phyloP scores from a whole-genome alignment of 2,888 invertebrate species.

The Trissonchulus sp. region DNA sequence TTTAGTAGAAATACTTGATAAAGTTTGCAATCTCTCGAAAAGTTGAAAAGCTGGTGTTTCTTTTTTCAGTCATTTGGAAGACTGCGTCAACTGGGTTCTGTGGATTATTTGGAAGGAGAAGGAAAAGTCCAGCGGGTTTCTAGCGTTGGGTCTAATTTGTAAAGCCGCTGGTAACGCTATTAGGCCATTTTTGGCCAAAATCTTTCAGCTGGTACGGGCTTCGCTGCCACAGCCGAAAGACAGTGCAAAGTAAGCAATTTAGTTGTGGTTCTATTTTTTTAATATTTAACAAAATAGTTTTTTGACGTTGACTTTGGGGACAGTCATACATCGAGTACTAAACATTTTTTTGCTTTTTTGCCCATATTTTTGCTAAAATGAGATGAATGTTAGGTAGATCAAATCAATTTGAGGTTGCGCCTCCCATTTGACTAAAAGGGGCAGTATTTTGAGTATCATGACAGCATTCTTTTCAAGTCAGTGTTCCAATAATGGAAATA shows the following conservation, averaged over 20 bases:
- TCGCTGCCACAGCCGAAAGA: background rate
- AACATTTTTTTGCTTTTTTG: too few species aligned
- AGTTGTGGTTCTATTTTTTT: background rate
- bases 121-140: background rate
- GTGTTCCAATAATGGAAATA: too few species aligned
- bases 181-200: background rate
- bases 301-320: too few species aligned
- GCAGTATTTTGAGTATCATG: too few species aligned
- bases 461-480: too few species aligned
- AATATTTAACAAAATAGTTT: background rate
- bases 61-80: constrained; percentile 7
- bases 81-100: background rate
- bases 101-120: background rate
- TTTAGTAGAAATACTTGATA: background rate
- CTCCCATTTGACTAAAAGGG: too few species aligned
- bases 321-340: too few species aligned
- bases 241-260: background rate
- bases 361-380: too few species aligned
- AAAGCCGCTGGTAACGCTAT: background rate
- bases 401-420: too few species aligned
- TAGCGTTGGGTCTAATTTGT: background rate
- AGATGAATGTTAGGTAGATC: too few species aligned
- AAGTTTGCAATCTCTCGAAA: background rate
- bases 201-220: background rate
- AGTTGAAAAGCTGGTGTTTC: background rate